These are phyloP conservation scores for Subacronicta megacephala DNA, from an alignment of 2,888 invertebrate species.

Conservation along the genomic window DNA sequence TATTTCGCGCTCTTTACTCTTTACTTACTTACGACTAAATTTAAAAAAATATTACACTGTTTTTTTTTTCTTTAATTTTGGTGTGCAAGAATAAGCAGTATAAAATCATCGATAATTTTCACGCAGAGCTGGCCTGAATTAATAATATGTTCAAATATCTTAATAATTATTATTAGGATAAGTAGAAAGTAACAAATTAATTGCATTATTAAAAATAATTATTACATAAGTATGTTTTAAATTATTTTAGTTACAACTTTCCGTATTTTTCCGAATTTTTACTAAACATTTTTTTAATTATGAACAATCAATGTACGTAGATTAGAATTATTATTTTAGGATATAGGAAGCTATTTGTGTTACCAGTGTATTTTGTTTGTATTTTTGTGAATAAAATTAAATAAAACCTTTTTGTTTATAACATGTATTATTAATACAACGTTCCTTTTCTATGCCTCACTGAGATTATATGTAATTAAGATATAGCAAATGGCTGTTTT, in stretches of 20 bases:
- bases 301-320: slow-evolving; percentile 8
- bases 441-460: too few relatives aligned
- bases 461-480: too few relatives aligned
- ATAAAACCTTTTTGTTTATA: slow-evolving; percentile 29
- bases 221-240: neutral
- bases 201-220: neutral
- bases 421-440: neutral
- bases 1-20: neutral
- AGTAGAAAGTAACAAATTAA: neutral
- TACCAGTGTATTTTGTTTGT: slow-evolving; percentile 47
- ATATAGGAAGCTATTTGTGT: too few relatives aligned
- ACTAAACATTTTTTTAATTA: neutral
- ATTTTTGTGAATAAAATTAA: slow-evolving; percentile 56
- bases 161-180: neutral
- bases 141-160: too few relatives aligned
- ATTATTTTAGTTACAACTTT: slow-evolving; percentile 1
- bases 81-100: too few relatives aligned
- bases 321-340: slow-evolving; percentile 4
- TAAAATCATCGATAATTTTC: too few relatives aligned
- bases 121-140: too few relatives aligned
- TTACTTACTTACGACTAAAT: too few relatives aligned
- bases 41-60: neutral
- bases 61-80: slow-evolving; percentile 3
- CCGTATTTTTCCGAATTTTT: slow-evolving; percentile 14
- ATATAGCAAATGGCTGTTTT: too few relatives aligned